phyloP scores from a whole-genome alignment of 2,113 vertebrate species.

The Melanerpes aurifrons region DNA sequence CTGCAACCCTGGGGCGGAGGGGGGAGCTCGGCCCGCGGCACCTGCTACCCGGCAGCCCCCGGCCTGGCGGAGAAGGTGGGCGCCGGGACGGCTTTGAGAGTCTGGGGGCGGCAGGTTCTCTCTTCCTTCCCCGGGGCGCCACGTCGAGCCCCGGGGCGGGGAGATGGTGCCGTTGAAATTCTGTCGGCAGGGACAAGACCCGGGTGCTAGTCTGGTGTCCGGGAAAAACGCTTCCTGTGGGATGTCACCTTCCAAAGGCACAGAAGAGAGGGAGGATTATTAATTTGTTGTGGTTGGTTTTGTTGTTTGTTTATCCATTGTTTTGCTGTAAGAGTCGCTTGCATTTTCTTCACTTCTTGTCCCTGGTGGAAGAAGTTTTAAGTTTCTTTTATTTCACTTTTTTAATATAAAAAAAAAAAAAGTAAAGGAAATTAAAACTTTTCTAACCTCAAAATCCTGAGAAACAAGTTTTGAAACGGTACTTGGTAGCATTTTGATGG shows the following conservation, averaged over 20 bases:
- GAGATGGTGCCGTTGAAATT: too few species aligned
- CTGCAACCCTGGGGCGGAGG: not conserved
- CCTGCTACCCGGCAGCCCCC: not conserved
- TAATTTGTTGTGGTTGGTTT: not conserved
- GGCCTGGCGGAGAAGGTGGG: too few species aligned
- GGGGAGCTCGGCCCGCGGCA: not conserved
- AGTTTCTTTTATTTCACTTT: not conserved
- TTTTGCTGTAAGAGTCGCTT: fast-evolving
- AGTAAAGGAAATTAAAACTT: not conserved
- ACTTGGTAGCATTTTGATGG: not conserved
- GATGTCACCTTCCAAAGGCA: not conserved
- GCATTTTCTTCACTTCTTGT: not conserved
- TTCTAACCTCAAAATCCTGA: not conserved
- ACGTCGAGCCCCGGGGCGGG: not conserved
- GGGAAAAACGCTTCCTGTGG: too few species aligned
- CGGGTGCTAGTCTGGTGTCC: too few species aligned
- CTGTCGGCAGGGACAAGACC: too few species aligned
- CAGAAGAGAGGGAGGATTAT: not conserved
- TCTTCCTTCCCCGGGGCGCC: fast-evolving
- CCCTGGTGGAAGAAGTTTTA: fast-evolving
- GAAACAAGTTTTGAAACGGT: not conserved
- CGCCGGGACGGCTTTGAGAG: not conserved
- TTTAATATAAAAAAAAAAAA: fast-evolving
- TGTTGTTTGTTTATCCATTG: not conserved
- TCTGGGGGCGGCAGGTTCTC: fast-evolving